phyloP scores from a whole-genome alignment of 2,797 vertebrate genomes.

The Hylomyscus alleni region DNA sequence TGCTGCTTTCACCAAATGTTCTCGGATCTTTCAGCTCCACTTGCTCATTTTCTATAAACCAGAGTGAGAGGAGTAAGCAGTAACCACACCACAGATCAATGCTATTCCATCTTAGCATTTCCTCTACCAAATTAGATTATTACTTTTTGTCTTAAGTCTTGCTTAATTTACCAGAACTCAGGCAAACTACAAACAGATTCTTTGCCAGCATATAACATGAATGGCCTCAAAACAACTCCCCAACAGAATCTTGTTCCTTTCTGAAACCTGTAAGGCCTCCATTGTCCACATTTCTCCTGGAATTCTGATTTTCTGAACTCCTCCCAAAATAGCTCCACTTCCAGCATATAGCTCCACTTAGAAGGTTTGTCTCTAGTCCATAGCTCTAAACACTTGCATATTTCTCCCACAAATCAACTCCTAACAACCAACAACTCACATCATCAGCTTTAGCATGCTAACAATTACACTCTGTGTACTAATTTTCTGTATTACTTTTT shows the following conservation, averaged over 20 bases:
- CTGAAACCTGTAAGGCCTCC: neutral
- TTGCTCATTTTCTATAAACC: neutral
- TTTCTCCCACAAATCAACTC: neutral
- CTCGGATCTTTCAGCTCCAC: neutral
- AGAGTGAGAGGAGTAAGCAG: neutral
- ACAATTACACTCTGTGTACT: neutral
- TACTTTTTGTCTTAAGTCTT: neutral
- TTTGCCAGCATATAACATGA: neutral
- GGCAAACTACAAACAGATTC: neutral
- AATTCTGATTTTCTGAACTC: neutral
- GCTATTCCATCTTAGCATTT: neutral
- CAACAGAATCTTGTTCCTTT: neutral
- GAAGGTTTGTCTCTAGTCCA: neutral
- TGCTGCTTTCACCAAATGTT: neutral
- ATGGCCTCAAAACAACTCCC: neutral
- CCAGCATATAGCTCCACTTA: neutral
- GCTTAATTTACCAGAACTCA: neutral
- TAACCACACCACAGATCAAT: neutral
- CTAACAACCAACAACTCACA: neutral
- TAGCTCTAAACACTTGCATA: neutral
- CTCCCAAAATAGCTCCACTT: neutral
- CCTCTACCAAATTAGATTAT: neutral
- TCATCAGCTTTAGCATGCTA: neutral
- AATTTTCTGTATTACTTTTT: neutral
- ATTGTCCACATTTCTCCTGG: neutral